Conservation (phyloP, 2,113 vertebrate genomes). For the Sphyrna mokarran region DNA sequence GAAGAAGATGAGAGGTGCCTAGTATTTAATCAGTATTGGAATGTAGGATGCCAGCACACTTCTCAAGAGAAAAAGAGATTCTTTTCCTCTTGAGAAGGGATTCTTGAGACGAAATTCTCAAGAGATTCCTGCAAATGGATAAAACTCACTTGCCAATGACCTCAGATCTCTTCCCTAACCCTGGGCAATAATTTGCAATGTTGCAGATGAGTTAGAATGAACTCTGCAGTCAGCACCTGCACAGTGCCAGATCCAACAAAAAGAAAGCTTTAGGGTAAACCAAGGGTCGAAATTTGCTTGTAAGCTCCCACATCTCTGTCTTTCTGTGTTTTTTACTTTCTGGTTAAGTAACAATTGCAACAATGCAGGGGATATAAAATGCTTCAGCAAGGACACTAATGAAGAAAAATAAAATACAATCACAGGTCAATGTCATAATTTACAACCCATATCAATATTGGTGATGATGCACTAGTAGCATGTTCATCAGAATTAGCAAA, state of each 20-base stretch:
- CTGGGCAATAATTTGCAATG: not conserved
- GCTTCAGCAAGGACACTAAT: not conserved
- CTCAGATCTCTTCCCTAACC: not conserved
- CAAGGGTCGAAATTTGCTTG: not conserved
- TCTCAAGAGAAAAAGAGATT: not conserved
- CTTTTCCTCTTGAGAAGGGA: too few relatives aligned
- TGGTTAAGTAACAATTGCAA: not conserved
- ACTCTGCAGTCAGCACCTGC: not conserved
- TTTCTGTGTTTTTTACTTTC: not conserved
- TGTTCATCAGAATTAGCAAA: not conserved
- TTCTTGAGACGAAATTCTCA: too few relatives aligned
- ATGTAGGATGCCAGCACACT: not conserved
- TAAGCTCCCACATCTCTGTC: not conserved
- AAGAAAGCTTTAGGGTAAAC: not conserved
- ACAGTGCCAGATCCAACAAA: not conserved
- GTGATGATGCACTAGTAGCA: not conserved
- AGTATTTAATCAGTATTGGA: not conserved
- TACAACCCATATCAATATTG: not conserved
- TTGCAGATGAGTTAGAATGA: not conserved
- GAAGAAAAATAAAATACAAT: not conserved
- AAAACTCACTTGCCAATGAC: not conserved
- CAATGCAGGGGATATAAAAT: not conserved
- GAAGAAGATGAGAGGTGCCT: too few relatives aligned
- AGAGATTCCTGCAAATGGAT: not conserved
- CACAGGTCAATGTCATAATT: not conserved